These are phyloP conservation scores for Hypanus sabinus DNA, from an alignment of 2,113 vertebrate genomes.

Conservation along the genomic window DNA sequence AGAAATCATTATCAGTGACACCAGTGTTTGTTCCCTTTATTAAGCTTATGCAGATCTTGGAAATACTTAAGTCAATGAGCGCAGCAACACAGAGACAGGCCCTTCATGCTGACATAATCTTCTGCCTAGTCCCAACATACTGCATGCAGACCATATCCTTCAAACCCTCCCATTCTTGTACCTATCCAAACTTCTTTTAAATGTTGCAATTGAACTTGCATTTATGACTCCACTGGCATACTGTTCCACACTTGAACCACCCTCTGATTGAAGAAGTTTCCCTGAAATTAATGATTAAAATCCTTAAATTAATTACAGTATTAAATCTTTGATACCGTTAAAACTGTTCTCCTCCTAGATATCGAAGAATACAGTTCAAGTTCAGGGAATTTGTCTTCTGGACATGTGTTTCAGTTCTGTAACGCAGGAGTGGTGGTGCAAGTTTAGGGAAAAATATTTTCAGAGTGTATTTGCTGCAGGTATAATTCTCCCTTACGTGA, in stretches of 20 bases:
- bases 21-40: not conserved
- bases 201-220: too few species aligned
- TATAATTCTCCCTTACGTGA: not conserved
- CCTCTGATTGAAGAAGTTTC: too few species aligned
- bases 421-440: not conserved
- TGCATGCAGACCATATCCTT: too few species aligned
- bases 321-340: not conserved
- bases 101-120: too few species aligned
- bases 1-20: not conserved
- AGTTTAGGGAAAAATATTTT: not conserved
- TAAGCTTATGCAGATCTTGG: not conserved
- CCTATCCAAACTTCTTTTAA: too few species aligned
- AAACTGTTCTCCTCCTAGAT: not conserved
- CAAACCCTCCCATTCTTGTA: too few species aligned
- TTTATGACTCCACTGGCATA: too few species aligned
- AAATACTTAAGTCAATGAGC: not conserved
- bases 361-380: not conserved
- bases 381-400: not conserved
- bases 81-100: too few species aligned
- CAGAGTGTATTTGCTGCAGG: not conserved
- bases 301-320: not conserved
- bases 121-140: too few species aligned
- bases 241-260: too few species aligned
- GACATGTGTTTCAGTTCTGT: not conserved
- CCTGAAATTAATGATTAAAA: too few species aligned